Evolutionary conservation across 2,113 vertebrate genomes (phyloP).

Genomic region (Hemichromis elongatus): DNA sequence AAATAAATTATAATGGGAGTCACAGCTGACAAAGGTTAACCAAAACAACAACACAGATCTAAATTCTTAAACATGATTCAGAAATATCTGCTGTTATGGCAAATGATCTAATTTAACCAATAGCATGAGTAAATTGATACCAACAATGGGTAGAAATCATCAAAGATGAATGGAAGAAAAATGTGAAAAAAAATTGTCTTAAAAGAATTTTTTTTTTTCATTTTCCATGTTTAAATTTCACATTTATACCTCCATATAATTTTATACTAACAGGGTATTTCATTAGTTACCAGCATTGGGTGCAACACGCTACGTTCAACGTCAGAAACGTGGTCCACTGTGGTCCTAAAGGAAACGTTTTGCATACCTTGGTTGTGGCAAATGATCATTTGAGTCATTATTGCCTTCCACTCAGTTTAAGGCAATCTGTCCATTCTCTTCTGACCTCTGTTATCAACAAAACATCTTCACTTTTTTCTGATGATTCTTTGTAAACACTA

Average conservation of each 20-base stretch:
- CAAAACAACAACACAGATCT: neutral
- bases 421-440: neutral
- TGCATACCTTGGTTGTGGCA: neutral
- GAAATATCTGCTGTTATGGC: neutral
- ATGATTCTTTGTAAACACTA: neutral
- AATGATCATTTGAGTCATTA: neutral
- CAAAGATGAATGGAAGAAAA: neutral
- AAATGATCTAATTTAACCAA: neutral
- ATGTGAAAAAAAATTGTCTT: neutral
- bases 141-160: neutral
- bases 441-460: neutral
- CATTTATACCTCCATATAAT: neutral
- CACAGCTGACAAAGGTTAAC: neutral
- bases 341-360: neutral
- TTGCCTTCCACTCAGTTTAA: neutral
- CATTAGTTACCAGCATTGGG: neutral
- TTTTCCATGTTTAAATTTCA: neutral
- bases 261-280: neutral
- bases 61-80: neutral
- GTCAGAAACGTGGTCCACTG: neutral
- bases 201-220: fast-evolving
- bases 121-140: neutral
- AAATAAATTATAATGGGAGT: neutral
- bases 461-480: neutral
- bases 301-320: neutral